Percentiles rank a stretch among this genome's conserved stretches.
Conservation (phyloP, 2,888 invertebrate genomes). For the Blomia tropicalis region DNA sequence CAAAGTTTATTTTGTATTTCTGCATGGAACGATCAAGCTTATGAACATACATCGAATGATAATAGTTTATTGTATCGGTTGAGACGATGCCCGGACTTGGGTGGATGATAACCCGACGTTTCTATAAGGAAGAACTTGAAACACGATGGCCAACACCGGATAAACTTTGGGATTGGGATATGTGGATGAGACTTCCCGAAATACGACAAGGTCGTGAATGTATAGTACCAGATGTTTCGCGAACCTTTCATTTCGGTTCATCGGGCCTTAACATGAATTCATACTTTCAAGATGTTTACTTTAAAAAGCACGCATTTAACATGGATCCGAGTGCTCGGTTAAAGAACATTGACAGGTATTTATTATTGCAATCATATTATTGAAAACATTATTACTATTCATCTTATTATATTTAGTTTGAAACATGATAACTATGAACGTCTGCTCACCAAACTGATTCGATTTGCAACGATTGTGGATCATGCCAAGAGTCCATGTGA, state of each 20-base stretch:
- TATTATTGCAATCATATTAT: background rate
- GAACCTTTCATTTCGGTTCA: constrained; percentile 46
- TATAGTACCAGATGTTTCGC: constrained; percentile 44
- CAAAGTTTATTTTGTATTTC: constrained; percentile 43
- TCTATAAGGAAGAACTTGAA: constrained; percentile 45
- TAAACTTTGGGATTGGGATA: constrained; percentile 47
- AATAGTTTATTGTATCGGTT: constrained; percentile 35
- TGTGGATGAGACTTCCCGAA: constrained; percentile 45
- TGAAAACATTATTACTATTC: background rate
- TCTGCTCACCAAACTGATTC: constrained; percentile 38
- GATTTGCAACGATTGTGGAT: constrained; percentile 39
- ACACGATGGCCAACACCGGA: constrained; percentile 42
- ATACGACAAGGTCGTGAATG: constrained; percentile 44
- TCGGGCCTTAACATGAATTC: constrained; percentile 46
- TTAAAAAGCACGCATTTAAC: constrained; percentile 44
- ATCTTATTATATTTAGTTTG: constrained; percentile 34
- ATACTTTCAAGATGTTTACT: constrained; percentile 45
- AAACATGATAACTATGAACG: constrained; percentile 42
- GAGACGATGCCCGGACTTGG: constrained; percentile 47
- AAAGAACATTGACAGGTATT: background rate
- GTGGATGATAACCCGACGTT: constrained; percentile 42
- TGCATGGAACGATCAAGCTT: constrained; percentile 48
- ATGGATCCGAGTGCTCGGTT: constrained; percentile 3
- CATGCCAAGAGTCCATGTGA: constrained; percentile 42
- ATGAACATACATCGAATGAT: constrained; percentile 44